Percentiles rank a stretch among this genome's conserved stretches.
phyloP scores from a whole-genome alignment of 1,140 invertebrate species.

The Drosophila lacertosa region DNA sequence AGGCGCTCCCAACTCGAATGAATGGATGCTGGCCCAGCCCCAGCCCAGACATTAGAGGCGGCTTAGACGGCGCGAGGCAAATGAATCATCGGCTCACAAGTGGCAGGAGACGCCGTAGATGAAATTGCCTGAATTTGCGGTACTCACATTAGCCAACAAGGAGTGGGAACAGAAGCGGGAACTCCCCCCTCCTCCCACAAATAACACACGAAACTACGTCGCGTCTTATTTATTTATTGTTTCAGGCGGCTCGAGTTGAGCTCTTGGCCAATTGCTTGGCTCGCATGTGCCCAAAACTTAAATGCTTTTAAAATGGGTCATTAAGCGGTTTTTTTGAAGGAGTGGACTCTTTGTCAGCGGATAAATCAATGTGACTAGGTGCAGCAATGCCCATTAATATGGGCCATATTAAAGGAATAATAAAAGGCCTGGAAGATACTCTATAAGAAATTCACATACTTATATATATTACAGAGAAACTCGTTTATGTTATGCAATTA shows the following conservation, averaged over 20 bases:
- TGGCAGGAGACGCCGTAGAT: conserved; percentile 4
- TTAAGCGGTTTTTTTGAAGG: background rate
- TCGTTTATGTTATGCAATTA: background rate
- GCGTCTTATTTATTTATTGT: conserved; percentile 45
- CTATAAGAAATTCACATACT: too few species aligned
- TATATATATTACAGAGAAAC: too few species aligned
- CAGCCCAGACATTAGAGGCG: conserved; percentile 25
- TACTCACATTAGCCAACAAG: conserved; percentile 45
- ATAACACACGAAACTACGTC: conserved; percentile 40
- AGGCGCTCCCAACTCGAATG: conserved; percentile 71
- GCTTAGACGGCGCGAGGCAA: conserved; percentile 52
- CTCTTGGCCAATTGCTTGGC: background rate
- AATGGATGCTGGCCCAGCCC: conserved; percentile 42
- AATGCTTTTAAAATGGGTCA: conserved; percentile 7
- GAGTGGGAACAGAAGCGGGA: background rate
- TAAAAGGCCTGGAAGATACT: too few species aligned
- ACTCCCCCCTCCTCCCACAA: background rate
- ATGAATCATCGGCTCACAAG: conserved; percentile 75
- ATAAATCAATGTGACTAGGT: background rate
- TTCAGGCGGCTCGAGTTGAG: conserved; percentile 8
- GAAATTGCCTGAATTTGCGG: conserved; percentile 56
- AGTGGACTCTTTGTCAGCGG: background rate
- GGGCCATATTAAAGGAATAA: too few species aligned
- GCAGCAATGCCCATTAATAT: background rate
- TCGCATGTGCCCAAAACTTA: conserved; percentile 10